Percentiles rank a stretch among this genome's conserved stretches.
Evolutionary conservation across 2,888 invertebrate species (phyloP).

Genomic region (Laspeyria flexula): DNA sequence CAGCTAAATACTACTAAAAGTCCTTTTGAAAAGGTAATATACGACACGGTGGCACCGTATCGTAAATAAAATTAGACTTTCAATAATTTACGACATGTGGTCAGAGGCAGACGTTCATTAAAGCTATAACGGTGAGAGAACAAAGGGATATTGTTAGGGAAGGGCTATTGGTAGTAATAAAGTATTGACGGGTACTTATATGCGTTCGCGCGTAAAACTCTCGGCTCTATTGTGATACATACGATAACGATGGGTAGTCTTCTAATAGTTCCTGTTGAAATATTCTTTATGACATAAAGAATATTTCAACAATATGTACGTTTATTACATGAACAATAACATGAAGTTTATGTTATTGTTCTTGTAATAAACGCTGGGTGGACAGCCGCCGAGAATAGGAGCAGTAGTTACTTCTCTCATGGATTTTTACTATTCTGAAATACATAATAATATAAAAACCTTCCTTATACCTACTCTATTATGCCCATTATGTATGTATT

Average conservation of each 20-base stretch:
- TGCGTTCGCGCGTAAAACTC: neutral
- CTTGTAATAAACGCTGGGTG: too few species aligned
- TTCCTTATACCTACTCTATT: too few species aligned
- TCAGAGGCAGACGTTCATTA: conserved; percentile 51
- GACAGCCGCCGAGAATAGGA: too few species aligned
- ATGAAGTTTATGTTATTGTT: too few species aligned
- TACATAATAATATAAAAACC: too few species aligned
- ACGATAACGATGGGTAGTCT: neutral
- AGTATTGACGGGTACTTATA: conserved; percentile 9
- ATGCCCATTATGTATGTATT: too few species aligned
- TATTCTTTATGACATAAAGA: neutral
- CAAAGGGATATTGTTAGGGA: conserved; percentile 63
- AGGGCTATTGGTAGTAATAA: conserved; percentile 35
- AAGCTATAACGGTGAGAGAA: conserved; percentile 50
- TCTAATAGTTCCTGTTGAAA: neutral
- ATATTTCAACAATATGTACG: too few species aligned
- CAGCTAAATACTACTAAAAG: neutral
- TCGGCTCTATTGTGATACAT: conserved; percentile 8
- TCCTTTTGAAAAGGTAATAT: neutral
- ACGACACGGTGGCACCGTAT: conserved; percentile 9
- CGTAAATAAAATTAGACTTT: conserved; percentile 44
- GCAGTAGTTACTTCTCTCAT: too few species aligned
- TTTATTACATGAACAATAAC: neutral
- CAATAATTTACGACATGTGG: conserved; percentile 52
- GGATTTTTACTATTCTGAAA: too few species aligned